These are phyloP conservation scores for Perithous albicinctus DNA, from an alignment of 2,888 invertebrate genomes.

Conservation along the genomic window DNA sequence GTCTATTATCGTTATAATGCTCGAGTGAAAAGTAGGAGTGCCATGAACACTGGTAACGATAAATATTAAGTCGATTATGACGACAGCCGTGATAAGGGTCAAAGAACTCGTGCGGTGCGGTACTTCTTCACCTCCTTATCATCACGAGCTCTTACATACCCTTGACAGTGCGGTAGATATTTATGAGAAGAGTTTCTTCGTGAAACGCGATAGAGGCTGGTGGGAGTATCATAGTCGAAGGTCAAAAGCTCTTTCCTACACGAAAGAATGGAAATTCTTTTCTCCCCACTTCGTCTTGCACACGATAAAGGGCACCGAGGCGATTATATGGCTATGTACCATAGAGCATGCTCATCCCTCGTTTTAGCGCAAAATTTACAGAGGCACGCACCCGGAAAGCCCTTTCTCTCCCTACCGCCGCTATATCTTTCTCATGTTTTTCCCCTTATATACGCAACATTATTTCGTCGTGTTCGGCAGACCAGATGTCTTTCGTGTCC, in stretches of 20 bases:
- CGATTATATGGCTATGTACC: background rate
- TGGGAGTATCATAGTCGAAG: background rate
- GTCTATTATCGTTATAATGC: background rate
- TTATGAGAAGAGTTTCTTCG: constrained; percentile 46
- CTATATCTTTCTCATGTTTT: background rate
- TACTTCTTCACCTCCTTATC: background rate
- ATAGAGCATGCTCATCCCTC: constrained; percentile 4
- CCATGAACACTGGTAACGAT: background rate
- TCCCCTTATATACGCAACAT: background rate
- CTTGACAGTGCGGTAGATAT: constrained; percentile 19
- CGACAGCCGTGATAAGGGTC: constrained; percentile 24
- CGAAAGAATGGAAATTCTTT: background rate
- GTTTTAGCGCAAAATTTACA: background rate
- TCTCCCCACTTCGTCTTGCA: background rate
- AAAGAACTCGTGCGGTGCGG: constrained; percentile 16
- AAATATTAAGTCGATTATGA: constrained; percentile 10
- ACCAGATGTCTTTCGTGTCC: background rate
- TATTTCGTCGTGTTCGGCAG: background rate
- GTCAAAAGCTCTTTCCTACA: background rate
- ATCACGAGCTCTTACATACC: constrained; percentile 5
- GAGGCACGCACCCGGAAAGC: constrained; percentile 20
- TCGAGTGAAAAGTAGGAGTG: background rate
- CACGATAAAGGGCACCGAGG: constrained; percentile 19
- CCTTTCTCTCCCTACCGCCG: background rate
- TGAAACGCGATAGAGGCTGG: constrained; percentile 20